A percentile compares a stretch with the other conserved stretches of the same genome.
Conservation (phyloP, 2,888 invertebrate species). For the Apodemia mormo region DNA sequence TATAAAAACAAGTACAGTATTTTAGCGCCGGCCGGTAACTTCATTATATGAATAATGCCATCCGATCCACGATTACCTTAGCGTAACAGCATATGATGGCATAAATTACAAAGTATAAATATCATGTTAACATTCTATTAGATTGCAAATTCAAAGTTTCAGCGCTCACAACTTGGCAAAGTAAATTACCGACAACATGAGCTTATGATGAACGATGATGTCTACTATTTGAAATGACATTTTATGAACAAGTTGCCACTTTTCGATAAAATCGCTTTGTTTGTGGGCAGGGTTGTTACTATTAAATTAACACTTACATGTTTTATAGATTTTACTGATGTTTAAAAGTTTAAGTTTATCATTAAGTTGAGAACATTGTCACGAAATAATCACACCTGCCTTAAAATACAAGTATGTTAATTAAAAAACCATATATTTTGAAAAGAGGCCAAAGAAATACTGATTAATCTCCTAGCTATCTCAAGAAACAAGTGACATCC, state of each 20-base stretch:
- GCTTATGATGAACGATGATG: not conserved
- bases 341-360: too few species aligned
- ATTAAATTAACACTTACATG: too few species aligned
- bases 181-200: not conserved
- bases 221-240: constrained; percentile 5
- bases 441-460: too few species aligned
- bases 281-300: not conserved
- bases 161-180: not conserved
- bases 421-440: too few species aligned
- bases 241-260: not conserved
- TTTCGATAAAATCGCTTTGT: not conserved
- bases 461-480: too few species aligned
- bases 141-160: constrained; percentile 4
- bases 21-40: not conserved
- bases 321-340: too few species aligned
- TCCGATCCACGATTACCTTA: not conserved
- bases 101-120: constrained; percentile 3
- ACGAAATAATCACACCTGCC: too few species aligned
- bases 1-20: too few species aligned
- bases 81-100: not conserved
- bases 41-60: not conserved
- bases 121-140: not conserved
- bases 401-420: too few species aligned
- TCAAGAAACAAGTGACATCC: too few species aligned
- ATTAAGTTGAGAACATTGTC: too few species aligned